Conservation (phyloP, 2,888 invertebrate species). For the Colostygia pectinataria region DNA sequence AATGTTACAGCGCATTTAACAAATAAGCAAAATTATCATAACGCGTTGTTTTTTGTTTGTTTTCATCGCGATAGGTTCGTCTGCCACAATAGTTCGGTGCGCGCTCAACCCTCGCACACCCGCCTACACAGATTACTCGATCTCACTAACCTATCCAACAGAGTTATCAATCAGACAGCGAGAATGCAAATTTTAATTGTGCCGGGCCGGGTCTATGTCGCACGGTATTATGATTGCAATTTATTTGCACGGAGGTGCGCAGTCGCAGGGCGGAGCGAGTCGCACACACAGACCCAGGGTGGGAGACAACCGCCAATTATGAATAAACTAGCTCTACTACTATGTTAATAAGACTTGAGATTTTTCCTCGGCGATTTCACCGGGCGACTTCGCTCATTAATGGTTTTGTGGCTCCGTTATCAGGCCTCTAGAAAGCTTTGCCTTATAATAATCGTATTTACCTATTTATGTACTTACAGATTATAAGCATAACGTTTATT, state of each 20-base stretch:
- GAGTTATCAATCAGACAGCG: slow-evolving; percentile 75
- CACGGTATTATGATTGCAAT: slow-evolving; percentile 68
- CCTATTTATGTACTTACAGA: slow-evolving; percentile 24
- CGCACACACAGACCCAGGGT: slow-evolving; percentile 56
- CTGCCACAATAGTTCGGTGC: not conserved
- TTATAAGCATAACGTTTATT: slow-evolving; percentile 16
- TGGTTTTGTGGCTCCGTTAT: slow-evolving; percentile 72
- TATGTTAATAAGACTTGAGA: slow-evolving; percentile 77
- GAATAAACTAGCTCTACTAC: slow-evolving; percentile 78
- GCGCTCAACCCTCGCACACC: not conserved
- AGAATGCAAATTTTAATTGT: slow-evolving; percentile 81
- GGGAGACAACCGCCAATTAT: slow-evolving; percentile 76
- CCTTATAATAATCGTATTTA: slow-evolving; percentile 35
- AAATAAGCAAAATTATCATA: no score
- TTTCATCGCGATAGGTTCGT: not conserved
- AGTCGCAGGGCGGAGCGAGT: slow-evolving; percentile 39
- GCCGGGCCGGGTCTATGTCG: slow-evolving; percentile 57
- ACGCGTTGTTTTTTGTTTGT: not conserved
- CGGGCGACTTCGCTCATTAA: slow-evolving; percentile 69
- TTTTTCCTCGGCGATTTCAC: slow-evolving; percentile 79
- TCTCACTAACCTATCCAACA: slow-evolving; percentile 65
- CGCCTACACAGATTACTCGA: slow-evolving; percentile 48
- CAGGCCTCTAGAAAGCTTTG: slow-evolving; percentile 64
- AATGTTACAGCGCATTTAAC: no score
- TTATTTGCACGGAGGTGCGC: slow-evolving; percentile 59